These are phyloP conservation scores for Ctenicera cuprea DNA, from an alignment of 2,888 invertebrate genomes.

Conservation along the genomic window DNA sequence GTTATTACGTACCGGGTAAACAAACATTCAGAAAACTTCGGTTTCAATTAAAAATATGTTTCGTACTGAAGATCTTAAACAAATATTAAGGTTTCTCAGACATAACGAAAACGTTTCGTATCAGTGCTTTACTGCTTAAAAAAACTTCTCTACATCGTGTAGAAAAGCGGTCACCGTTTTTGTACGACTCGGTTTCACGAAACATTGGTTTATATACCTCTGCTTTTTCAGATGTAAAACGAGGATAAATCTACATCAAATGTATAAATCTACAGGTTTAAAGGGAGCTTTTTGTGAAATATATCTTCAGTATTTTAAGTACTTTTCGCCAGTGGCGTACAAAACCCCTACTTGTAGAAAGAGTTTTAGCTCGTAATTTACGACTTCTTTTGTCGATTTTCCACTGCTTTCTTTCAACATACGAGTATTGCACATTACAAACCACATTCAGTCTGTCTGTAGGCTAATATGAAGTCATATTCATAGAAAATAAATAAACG, in stretches of 20 bases:
- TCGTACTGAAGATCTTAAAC: neutral
- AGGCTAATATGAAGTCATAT: neutral
- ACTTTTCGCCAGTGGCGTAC: conserved; percentile 33
- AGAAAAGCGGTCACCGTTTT: conserved; percentile 5
- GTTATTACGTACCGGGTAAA: neutral
- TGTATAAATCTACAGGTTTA: conserved; percentile 36
- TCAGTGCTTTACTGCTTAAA: conserved; percentile 11
- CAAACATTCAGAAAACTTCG: conserved; percentile 7
- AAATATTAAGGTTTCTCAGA: conserved; percentile 14
- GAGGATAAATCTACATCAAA: conserved; percentile 37
- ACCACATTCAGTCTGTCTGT: neutral
- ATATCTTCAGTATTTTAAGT: conserved; percentile 35
- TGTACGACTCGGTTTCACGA: conserved; percentile 27
- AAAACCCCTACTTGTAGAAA: conserved; percentile 19
- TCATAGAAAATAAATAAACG: neutral
- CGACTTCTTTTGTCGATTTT: conserved; percentile 25
- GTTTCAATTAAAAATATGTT: conserved; percentile 16
- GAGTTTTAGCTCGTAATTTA: conserved; percentile 31
- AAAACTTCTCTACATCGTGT: conserved; percentile 17
- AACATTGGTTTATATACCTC: conserved; percentile 36
- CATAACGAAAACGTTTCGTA: conserved; percentile 16
- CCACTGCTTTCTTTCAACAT: neutral
- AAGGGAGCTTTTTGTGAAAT: conserved; percentile 36
- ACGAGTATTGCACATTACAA: neutral
- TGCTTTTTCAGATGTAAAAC: conserved; percentile 34